Conservation (phyloP, 2,888 invertebrate genomes). For the Ectemnius cavifrons region DNA sequence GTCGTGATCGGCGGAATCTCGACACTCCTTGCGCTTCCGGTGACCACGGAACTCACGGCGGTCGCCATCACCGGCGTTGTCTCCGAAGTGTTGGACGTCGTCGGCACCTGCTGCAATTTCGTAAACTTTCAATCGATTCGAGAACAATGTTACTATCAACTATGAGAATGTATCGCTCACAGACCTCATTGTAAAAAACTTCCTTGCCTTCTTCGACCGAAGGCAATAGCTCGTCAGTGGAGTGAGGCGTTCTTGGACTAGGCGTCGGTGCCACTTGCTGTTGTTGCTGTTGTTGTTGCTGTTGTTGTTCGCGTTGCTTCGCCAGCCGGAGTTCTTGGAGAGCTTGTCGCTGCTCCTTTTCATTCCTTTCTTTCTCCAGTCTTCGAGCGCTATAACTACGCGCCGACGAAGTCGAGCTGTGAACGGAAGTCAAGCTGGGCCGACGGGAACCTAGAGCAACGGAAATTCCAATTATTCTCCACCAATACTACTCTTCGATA, state of each 20-base stretch:
- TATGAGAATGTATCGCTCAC: not conserved
- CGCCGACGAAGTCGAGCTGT: slow-evolving; percentile 90
- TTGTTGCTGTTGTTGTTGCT: slow-evolving; percentile 77
- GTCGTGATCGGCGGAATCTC: slow-evolving; percentile 51
- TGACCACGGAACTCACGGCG: slow-evolving; percentile 54
- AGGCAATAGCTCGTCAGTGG: slow-evolving; percentile 90
- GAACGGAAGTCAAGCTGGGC: slow-evolving; percentile 91
- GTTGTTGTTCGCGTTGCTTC: slow-evolving; percentile 83
- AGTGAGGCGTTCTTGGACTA: slow-evolving; percentile 89
- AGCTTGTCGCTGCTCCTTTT: slow-evolving; percentile 88
- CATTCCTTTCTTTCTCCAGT: slow-evolving; percentile 89
- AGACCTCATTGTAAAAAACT: slow-evolving; percentile 79
- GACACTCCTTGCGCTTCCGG: slow-evolving; percentile 30
- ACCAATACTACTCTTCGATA: not conserved
- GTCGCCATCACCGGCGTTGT: slow-evolving; percentile 47
- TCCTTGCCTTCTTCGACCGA: slow-evolving; percentile 89
- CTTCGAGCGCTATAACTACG: slow-evolving; percentile 89
- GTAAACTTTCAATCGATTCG: not conserved
- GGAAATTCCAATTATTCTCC: slow-evolving; percentile 22
- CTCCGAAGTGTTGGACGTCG: slow-evolving; percentile 66
- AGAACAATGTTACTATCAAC: not conserved
- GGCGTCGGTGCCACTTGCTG: slow-evolving; percentile 82
- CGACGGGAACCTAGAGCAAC: slow-evolving; percentile 86
- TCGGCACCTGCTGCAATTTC: slow-evolving; percentile 67
- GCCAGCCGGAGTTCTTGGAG: slow-evolving; percentile 87